Evolutionary conservation across 2,888 invertebrate species (phyloP).

Genomic region (Steinernema scapterisci): DNA sequence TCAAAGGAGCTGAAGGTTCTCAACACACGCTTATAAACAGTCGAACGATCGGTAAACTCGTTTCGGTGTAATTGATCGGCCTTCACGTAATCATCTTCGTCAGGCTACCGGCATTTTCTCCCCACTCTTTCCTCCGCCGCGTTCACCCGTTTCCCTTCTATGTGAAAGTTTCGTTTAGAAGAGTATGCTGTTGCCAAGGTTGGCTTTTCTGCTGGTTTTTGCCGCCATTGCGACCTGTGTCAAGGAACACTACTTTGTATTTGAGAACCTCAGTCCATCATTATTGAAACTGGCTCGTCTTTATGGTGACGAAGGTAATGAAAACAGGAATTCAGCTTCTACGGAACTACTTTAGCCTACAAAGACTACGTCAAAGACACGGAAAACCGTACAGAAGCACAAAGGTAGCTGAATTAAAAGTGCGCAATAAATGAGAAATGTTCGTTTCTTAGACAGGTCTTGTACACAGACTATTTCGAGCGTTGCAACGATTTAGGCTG

Average conservation of each 20-base stretch:
- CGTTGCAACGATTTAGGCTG: constrained; percentile 35
- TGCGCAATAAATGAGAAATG: no score
- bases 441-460: neutral
- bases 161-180: neutral
- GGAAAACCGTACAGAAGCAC: constrained; percentile 13
- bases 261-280: neutral
- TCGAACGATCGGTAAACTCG: constrained; percentile 25
- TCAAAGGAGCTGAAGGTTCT: neutral
- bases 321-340: neutral
- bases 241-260: constrained; percentile 10
- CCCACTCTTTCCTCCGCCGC: neutral
- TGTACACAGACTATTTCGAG: constrained; percentile 33
- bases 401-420: neutral
- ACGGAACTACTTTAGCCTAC: neutral
- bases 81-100: constrained; percentile 23
- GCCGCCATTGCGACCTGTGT: neutral
- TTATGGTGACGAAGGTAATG: constrained; percentile 4
- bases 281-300: neutral
- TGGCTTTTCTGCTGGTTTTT: neutral
- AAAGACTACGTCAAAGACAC: constrained; percentile 17
- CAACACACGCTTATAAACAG: constrained; percentile 16
- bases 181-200: neutral
- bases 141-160: neutral
- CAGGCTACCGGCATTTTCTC: constrained; percentile 18
- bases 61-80: constrained; percentile 27